Percentiles rank a stretch among this genome's conserved stretches.
Conservation (phyloP, 2,888 invertebrate species). For the Adineta ricciae region DNA sequence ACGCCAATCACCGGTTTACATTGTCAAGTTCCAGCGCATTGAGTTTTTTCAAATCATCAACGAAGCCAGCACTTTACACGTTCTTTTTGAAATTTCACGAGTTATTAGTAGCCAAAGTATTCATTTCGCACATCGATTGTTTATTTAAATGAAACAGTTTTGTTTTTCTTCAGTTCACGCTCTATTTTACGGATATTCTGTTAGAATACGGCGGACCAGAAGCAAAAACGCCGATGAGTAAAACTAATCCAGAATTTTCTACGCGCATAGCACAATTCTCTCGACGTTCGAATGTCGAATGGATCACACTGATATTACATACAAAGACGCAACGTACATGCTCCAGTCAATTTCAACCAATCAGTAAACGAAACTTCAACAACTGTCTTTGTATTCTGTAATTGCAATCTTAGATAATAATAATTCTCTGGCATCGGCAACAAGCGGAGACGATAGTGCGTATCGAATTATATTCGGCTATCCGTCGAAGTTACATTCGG, state of each 20-base stretch:
- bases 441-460: neutral
- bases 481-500: neutral
- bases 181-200: neutral
- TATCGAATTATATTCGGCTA: neutral
- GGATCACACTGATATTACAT: neutral
- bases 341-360: neutral
- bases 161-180: neutral
- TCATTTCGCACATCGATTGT: too few species aligned
- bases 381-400: neutral
- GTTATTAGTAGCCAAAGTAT: neutral
- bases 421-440: neutral
- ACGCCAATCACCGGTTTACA: neutral
- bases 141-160: too few species aligned
- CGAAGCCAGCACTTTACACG: neutral
- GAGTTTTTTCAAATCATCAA: neutral
- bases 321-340: neutral
- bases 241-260: neutral
- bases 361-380: neutral
- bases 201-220: neutral
- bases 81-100: neutral
- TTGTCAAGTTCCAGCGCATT: neutral
- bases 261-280: neutral
- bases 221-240: neutral
- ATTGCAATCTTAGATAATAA: neutral
- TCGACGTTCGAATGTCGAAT: neutral